Evolutionary conservation across 53 echinoderm and acorn worm species (phyloP).

Genomic region (Patiria pectinifera): DNA sequence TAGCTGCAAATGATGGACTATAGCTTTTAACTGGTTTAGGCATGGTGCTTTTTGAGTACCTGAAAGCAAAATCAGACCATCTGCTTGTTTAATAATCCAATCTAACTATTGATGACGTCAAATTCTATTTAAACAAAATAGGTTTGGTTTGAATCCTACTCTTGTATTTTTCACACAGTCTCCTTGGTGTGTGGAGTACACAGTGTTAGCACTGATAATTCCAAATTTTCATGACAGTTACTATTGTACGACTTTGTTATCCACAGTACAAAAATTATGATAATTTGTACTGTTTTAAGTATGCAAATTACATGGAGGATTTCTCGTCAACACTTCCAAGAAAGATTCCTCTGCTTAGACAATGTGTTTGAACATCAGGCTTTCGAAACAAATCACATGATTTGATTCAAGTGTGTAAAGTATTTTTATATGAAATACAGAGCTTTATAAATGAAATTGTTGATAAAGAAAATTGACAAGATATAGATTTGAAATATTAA

Average conservation of each 20-base stretch:
- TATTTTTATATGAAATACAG: slow-evolving; percentile 54
- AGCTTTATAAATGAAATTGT: slow-evolving; percentile 49
- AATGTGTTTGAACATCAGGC: background rate
- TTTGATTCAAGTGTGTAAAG: slow-evolving; percentile 19
- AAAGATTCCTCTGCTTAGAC: background rate
- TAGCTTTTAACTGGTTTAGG: no score
- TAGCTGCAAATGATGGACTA: no score
- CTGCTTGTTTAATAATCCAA: no score
- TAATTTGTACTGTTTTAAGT: background rate
- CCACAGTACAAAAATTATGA: background rate
- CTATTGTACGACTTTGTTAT: background rate
- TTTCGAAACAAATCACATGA: background rate
- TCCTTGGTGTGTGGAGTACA: no score
- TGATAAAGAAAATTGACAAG: slow-evolving; percentile 1
- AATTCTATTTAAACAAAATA: no score
- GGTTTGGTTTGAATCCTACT: no score
- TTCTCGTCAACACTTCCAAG: background rate
- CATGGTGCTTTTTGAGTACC: no score
- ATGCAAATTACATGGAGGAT: background rate
- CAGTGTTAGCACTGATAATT: no score
- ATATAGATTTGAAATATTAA: slow-evolving; percentile 10
- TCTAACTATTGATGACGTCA: no score
- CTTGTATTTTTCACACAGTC: no score
- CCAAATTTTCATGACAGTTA: background rate
- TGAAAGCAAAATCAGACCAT: no score